phyloP scores from a whole-genome alignment of 2,888 invertebrate species.

The Alcis repandata region DNA sequence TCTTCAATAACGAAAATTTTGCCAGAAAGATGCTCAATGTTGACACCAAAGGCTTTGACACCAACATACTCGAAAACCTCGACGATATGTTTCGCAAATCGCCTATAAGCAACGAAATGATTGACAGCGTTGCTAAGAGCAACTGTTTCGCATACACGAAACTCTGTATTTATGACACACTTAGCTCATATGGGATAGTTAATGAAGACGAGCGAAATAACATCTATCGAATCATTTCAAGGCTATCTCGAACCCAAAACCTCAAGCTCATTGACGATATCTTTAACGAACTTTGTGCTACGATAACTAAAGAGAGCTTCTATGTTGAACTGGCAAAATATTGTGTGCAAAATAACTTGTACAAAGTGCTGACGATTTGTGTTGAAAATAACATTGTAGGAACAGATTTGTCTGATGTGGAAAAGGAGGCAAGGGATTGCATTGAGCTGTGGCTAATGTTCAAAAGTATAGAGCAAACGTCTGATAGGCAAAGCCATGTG shows the following conservation, averaged over 20 bases:
- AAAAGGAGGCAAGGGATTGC: slow-evolving; percentile 80
- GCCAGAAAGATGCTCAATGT: slow-evolving; percentile 76
- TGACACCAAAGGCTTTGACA: slow-evolving; percentile 75
- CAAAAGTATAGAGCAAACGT: slow-evolving; percentile 84
- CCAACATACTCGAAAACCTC: slow-evolving; percentile 74
- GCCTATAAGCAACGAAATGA: slow-evolving; percentile 87
- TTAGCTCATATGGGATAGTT: slow-evolving; percentile 89
- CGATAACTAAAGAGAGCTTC: slow-evolving; percentile 81
- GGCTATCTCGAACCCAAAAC: slow-evolving; percentile 87
- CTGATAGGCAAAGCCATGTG: slow-evolving; percentile 81
- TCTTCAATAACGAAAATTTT: slow-evolving; percentile 79
- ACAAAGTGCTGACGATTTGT: slow-evolving; percentile 83
- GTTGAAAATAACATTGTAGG: slow-evolving; percentile 78
- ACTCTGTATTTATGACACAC: slow-evolving; percentile 87
- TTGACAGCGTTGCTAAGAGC: slow-evolving; percentile 79
- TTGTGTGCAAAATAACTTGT: slow-evolving; percentile 83
- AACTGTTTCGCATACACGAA: slow-evolving; percentile 82
- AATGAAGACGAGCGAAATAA: slow-evolving; percentile 85
- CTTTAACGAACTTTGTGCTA: slow-evolving; percentile 81
- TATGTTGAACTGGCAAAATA: slow-evolving; percentile 83
- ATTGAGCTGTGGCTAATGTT: slow-evolving; percentile 85
- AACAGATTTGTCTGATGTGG: slow-evolving; percentile 73
- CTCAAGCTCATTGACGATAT: slow-evolving; percentile 85
- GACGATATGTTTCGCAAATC: slow-evolving; percentile 84
- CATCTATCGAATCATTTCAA: slow-evolving; percentile 85